phyloP scores from a whole-genome alignment of 2,797 vertebrate species.

The Poecilia picta region DNA sequence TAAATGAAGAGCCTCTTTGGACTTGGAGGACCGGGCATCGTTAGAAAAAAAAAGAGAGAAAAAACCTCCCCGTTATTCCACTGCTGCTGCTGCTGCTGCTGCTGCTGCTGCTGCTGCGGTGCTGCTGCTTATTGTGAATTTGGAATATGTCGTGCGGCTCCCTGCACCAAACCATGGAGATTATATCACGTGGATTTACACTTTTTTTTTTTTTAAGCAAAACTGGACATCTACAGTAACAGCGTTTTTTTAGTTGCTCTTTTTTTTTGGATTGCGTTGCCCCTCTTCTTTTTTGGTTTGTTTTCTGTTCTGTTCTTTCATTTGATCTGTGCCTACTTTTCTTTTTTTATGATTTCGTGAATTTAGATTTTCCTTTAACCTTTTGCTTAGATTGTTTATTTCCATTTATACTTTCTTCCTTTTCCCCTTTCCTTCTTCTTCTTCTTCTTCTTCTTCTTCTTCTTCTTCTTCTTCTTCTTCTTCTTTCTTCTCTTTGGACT shows the following conservation, averaged over 20 bases:
- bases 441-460: no score
- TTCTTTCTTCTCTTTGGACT: no score
- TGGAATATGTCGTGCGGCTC: conserved; percentile 78
- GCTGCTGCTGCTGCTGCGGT: no score
- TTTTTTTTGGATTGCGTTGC: conserved; percentile 29
- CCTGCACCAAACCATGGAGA: conserved; percentile 77
- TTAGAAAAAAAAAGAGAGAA: conserved; percentile 29
- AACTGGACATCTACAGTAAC: conserved; percentile 69
- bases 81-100: conserved; percentile 38
- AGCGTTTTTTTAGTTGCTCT: conserved; percentile 21
- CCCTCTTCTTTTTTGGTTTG: background rate
- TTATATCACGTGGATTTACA: conserved; percentile 80
- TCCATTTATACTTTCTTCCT: conserved; percentile 2
- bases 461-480: no score
- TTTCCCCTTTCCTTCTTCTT: conserved; percentile 2
- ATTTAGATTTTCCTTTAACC: conserved; percentile 18
- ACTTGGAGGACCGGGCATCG: conserved; percentile 72
- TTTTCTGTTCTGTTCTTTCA: conserved; percentile 32
- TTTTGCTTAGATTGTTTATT: conserved; percentile 29
- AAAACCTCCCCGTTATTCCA: conserved; percentile 25
- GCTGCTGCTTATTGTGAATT: conserved; percentile 65
- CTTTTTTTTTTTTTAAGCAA: conserved; percentile 57
- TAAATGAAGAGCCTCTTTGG: conserved; percentile 72
- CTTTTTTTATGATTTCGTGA: conserved; percentile 50
- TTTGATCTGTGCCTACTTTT: conserved; percentile 44